Evolutionary conservation across 1,140 invertebrate species (phyloP), one percentile per base, ranked within the genome.

Genomic region (Chironomus tepperi): DNA sequence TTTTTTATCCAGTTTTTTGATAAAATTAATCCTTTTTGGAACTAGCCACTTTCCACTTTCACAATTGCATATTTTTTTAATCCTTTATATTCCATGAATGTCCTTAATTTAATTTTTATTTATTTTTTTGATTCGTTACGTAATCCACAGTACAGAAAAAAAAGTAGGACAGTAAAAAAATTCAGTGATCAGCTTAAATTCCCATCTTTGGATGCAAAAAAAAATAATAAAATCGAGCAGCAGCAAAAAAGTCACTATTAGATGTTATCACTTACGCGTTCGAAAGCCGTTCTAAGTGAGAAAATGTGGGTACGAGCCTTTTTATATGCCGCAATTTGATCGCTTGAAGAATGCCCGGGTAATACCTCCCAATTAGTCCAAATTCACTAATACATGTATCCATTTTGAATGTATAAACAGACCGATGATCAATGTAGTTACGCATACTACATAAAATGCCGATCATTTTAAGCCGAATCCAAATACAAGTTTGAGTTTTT

Each of bases 281-380:
- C 90, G 90, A 91, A 91, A 93, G 91, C 91, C 91, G 91, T 93
- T 93, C 91, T 94, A 92, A 86, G 85, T 85, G 86, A 84, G 85
- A 81, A 83, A 81, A 84, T 84, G 86, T 87, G 85, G 65, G 65
- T 70, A 3, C 65, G 19, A 9, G n/a, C 65, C 87, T 89, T 93
- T 92, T 92, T 93, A 93, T 92, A 91, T 88, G 86, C 83, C 87
- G 91, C 89, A 92, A 93, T 87, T 89, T 90, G 90, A 93, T 90
- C 82, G 65, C 65, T 70, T 70, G 10, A 70, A 70, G 18, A 70
- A 65, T 65, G 84, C 82, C 79, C 77, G 78, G 79, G 81, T 83
- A 82, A 79, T 79, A 85, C 85, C 86, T 86, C 87, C 87, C 87
- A 88, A 88, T 89, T 88, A 87, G 87, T 75, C 43, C 75, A 75